phyloP scores from a whole-genome alignment of 2,888 invertebrate species.

The Drosophila pseudotalamancana region DNA sequence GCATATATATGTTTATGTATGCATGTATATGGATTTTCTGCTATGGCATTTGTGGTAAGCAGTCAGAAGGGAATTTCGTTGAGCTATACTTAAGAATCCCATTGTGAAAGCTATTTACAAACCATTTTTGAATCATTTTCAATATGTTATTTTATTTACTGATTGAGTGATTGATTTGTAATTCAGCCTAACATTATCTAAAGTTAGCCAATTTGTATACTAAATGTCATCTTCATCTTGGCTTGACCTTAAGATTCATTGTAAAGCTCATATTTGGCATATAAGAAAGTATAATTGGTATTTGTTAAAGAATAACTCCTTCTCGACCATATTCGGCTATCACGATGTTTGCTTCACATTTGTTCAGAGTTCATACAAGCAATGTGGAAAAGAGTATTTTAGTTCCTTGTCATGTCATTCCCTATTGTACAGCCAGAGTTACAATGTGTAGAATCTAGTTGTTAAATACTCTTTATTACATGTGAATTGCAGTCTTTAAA shows the following conservation, averaged over 20 bases:
- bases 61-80: constrained; percentile 30
- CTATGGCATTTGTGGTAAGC: constrained; percentile 33
- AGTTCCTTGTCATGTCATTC: neutral
- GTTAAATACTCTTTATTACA: too few species aligned
- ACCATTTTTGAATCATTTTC: neutral
- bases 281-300: neutral
- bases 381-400: neutral
- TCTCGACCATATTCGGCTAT: neutral
- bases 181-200: too few species aligned
- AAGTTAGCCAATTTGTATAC: too few species aligned
- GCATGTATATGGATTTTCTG: constrained; percentile 3
- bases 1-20: neutral
- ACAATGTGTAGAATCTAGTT: neutral
- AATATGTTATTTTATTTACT: too few species aligned
- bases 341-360: too few species aligned
- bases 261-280: neutral
- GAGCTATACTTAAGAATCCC: constrained; percentile 15
- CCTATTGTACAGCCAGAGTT: neutral
- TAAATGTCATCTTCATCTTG: too few species aligned
- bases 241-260: too few species aligned
- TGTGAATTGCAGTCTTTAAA: too few species aligned
- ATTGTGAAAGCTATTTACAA: neutral
- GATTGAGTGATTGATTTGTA: too few species aligned
- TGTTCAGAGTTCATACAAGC: too few species aligned
- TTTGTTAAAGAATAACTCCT: neutral